Conservation (phyloP, 2,888 invertebrate species). For the Phalera bucephala region DNA sequence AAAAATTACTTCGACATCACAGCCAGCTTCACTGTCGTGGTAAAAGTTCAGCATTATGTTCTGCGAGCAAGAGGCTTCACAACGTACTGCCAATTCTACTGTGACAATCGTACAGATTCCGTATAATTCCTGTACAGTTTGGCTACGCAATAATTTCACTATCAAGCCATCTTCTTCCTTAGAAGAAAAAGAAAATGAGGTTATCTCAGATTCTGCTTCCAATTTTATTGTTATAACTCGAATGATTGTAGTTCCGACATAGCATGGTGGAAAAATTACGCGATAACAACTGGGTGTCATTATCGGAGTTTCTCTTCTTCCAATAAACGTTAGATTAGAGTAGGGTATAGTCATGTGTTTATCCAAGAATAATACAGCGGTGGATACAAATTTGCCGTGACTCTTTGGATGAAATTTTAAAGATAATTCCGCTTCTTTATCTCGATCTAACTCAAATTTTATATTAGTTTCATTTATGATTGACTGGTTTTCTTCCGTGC, state of each 20-base stretch:
- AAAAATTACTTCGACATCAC: constrained; percentile 64
- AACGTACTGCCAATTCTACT: constrained; percentile 48
- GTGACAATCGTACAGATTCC: constrained; percentile 41
- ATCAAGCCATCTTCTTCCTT: constrained; percentile 49
- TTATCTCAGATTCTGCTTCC: constrained; percentile 41
- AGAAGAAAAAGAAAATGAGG: constrained; percentile 49
- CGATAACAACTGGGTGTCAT: constrained; percentile 54
- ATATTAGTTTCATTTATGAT: constrained; percentile 51
- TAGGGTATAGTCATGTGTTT: constrained; percentile 64
- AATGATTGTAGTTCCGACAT: constrained; percentile 42
- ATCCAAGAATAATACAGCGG: constrained; percentile 64
- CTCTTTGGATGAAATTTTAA: constrained; percentile 66
- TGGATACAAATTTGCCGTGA: constrained; percentile 59
- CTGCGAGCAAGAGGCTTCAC: constrained; percentile 38
- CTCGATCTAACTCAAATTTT: constrained; percentile 58
- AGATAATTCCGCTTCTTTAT: constrained; percentile 38
- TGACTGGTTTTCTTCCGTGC: constrained; percentile 41
- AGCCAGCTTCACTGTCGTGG: constrained; percentile 55
- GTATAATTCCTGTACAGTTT: constrained; percentile 31
- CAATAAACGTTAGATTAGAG: constrained; percentile 67
- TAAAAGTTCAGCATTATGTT: constrained; percentile 48
- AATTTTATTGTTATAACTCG: constrained; percentile 48
- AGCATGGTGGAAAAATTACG: constrained; percentile 66
- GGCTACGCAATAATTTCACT: constrained; percentile 40
- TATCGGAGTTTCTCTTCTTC: constrained; percentile 48